Base-by-base conservation (phyloP, 1,140 invertebrate species). In the Arctopsyche grandis region DNA sequence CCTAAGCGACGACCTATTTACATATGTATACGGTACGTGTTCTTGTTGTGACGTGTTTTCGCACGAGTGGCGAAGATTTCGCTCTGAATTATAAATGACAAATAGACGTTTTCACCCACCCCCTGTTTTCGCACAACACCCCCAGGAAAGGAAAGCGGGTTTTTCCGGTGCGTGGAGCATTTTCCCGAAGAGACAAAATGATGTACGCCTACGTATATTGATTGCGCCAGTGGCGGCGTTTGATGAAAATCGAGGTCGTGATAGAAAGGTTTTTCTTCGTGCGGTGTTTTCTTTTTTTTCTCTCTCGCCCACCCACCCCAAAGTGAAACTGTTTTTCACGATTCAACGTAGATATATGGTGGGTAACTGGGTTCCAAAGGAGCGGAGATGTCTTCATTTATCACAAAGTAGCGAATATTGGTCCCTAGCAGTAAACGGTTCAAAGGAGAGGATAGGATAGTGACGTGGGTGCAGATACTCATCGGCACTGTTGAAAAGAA, bases 301-400 rank as follows among this genome's bases (percentile, higher is more conserved):
- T 66, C 22, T 22, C 26, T 66, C 48, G 0, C 19, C 22, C 58
- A 21, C 21, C n/a, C 21, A 9, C 19, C 7, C 7, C 48, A 48
- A 16, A 12, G 29, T 22, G 58, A 79, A 79, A 79, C 66, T 79
- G 78, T 79, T 79, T 75, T 79, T 79, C 78, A 69, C 78, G 48
- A 69, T 60, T 71, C 70, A 60, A 75, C 56, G 43, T 76, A 66
- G 71, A 79, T 79, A 79, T 79, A 79, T 76, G 71, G 78, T 46
- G 69, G 73, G 48, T 76, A 38, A 58, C 75, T 16, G 70, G 70
- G 77, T 76, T 46, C 46, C 70, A 26, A 56, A 79, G 78, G 69
- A 75, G 71, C 73, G 77, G 78, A 81, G 80, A 81, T 75, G 75
- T 81, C 80, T 81, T 79, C 80, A 81, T 81, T 77, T 79, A 81